Percentiles rank a stretch among this genome's conserved stretches.
Conservation (phyloP, 2,113 vertebrate species). For the Lepus americanus region DNA sequence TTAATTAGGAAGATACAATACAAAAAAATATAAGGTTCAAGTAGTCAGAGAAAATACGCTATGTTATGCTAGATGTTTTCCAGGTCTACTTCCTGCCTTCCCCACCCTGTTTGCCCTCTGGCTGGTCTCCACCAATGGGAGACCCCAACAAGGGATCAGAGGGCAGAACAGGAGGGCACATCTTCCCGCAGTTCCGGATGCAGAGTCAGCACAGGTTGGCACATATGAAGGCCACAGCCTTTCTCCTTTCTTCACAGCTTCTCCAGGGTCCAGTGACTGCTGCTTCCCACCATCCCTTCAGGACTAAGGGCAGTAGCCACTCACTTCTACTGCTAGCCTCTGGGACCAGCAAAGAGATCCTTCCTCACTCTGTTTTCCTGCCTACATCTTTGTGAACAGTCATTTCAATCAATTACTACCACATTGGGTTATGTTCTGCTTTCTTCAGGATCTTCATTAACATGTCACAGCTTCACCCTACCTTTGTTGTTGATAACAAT, state of each 20-base stretch:
- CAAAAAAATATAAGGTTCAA: background rate
- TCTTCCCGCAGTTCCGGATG: background rate
- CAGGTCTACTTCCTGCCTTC: background rate
- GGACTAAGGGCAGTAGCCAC: background rate
- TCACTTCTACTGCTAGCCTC: background rate
- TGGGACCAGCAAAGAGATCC: background rate
- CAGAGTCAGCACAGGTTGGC: background rate
- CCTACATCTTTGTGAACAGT: background rate
- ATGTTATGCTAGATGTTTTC: background rate
- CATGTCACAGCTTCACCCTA: background rate
- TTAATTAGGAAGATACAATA: background rate
- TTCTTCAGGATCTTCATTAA: background rate
- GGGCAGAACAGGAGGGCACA: background rate
- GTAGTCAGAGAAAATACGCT: background rate
- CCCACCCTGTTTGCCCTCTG: background rate
- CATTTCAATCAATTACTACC: background rate
- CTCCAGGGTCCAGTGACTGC: background rate
- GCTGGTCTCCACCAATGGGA: background rate
- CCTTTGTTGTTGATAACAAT: background rate
- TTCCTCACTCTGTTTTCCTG: slow-evolving; percentile 9
- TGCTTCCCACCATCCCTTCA: background rate
- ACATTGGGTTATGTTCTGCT: background rate
- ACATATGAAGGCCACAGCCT: background rate
- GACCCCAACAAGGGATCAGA: background rate
- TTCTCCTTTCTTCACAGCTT: background rate